Evolutionary conservation across 2,797 vertebrate species (phyloP).

Genomic region (Crenichthys baileyi): DNA sequence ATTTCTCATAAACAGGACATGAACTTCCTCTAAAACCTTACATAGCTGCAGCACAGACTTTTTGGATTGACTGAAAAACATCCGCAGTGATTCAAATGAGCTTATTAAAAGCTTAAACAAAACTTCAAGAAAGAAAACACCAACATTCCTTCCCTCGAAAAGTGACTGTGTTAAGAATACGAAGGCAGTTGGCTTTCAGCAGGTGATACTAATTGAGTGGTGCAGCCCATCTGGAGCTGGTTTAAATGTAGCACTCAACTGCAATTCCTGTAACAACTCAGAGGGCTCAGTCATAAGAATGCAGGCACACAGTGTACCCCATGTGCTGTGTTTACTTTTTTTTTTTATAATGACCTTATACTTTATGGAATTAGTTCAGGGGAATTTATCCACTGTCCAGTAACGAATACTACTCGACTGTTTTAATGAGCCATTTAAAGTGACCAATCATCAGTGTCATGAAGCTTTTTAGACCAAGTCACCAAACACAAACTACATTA

Average conservation of each 20-base stretch:
- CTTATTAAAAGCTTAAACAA: slow-evolving; percentile 23
- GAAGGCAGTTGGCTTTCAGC: slow-evolving; percentile 47
- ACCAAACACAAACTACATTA: background rate
- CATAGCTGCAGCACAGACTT: slow-evolving; percentile 9
- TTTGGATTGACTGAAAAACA: slow-evolving; percentile 12
- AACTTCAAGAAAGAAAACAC: background rate
- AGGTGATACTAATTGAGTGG: slow-evolving; percentile 63
- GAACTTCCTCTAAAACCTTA: slow-evolving; percentile 13
- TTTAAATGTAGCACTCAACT: slow-evolving; percentile 54
- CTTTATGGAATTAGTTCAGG: slow-evolving; percentile 3
- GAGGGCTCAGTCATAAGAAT: slow-evolving; percentile 1
- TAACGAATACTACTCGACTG: slow-evolving; percentile 11
- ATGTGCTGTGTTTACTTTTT: slow-evolving; percentile 7
- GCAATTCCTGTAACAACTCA: slow-evolving; percentile 39
- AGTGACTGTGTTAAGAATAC: slow-evolving; percentile 24
- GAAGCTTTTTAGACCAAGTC: background rate
- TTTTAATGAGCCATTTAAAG: background rate
- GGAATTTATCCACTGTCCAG: slow-evolving; percentile 10
- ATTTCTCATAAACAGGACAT: slow-evolving; percentile 46
- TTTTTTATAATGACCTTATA: slow-evolving; percentile 17
- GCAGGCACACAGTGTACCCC: background rate
- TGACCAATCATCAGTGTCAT: background rate
- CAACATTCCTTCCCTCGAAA: background rate
- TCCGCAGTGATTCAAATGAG: slow-evolving; percentile 9
- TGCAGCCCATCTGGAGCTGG: slow-evolving; percentile 62